phyloP scores from a whole-genome alignment of 2,113 vertebrate species.

The Platysternon megacephalum region DNA sequence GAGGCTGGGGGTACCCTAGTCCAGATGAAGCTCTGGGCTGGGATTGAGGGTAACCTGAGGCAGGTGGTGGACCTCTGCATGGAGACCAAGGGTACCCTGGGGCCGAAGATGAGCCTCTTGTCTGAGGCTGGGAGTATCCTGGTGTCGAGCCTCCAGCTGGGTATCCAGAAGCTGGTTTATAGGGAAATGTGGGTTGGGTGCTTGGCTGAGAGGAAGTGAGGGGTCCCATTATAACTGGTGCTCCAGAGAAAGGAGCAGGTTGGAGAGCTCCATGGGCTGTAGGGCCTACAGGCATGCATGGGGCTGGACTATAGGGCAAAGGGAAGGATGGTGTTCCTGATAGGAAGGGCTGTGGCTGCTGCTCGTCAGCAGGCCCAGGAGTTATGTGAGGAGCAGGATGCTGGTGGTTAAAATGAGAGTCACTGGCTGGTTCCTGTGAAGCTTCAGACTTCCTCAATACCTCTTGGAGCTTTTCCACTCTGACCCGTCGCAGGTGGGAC shows the following conservation, averaged over 20 bases:
- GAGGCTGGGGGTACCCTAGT: slow-evolving; percentile 42
- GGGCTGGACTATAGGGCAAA: slow-evolving; percentile 75
- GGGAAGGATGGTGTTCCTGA: slow-evolving; percentile 68
- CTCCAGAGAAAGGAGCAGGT: slow-evolving; percentile 53
- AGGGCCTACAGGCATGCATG: slow-evolving; percentile 46
- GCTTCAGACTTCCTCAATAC: slow-evolving; percentile 70
- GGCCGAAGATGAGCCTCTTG: fast-evolving
- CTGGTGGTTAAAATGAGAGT: slow-evolving; percentile 45
- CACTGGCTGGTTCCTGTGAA: neutral
- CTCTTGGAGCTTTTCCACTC: slow-evolving; percentile 94
- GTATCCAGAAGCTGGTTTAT: slow-evolving; percentile 21
- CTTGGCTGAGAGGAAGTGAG: slow-evolving; percentile 4
- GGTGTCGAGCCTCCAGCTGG: neutral
- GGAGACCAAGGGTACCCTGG: slow-evolving; percentile 75
- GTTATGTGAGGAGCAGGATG: neutral
- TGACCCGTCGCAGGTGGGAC: slow-evolving; percentile 88
- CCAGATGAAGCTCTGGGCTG: slow-evolving; percentile 28
- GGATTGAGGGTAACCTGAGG: slow-evolving; percentile 17
- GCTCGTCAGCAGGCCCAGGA: neutral
- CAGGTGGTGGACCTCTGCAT: slow-evolving; percentile 47
- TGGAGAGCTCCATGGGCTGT: slow-evolving; percentile 56
- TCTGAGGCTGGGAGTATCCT: neutral
- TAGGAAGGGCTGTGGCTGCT: neutral
- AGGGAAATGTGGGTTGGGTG: slow-evolving; percentile 57
- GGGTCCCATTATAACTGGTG: neutral